Conservation (phyloP, 2,113 vertebrate genomes). For the Brachyistius frenatus region DNA sequence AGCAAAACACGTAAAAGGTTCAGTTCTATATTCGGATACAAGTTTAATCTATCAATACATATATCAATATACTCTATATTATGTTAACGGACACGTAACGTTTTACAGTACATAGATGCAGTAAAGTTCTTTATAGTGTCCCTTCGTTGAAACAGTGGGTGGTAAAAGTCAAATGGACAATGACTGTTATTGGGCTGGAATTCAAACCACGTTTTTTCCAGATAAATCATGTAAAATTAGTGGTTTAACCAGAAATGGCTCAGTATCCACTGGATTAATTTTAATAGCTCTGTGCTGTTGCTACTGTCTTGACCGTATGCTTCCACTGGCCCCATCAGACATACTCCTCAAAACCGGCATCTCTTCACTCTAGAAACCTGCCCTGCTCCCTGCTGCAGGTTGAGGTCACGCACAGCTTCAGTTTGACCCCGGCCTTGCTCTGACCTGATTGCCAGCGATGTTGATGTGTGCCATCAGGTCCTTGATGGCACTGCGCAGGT, state of each 20-base stretch:
- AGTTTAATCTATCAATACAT: neutral
- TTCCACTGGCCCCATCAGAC: conserved; percentile 23
- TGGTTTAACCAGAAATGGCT: conserved; percentile 63
- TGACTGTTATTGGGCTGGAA: conserved; percentile 55
- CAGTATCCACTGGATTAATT: conserved; percentile 40
- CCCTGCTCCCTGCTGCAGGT: neutral
- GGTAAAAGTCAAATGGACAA: conserved; percentile 54
- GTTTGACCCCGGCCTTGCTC: neutral
- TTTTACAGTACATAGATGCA: conserved; percentile 5
- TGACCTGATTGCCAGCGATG: conserved; percentile 89
- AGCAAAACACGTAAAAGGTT: neutral
- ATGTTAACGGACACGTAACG: neutral
- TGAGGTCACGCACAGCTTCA: neutral
- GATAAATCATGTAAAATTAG: conserved; percentile 64
- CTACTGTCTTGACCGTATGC: conserved; percentile 30
- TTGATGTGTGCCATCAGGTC: conserved; percentile 89
- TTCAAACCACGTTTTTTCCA: conserved; percentile 54
- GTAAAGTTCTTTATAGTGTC: conserved; percentile 7
- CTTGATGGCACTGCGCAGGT: conserved; percentile 87
- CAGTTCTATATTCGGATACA: neutral
- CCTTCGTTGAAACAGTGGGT: conserved; percentile 34
- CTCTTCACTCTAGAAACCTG: neutral
- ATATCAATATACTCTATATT: neutral
- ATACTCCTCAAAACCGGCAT: conserved; percentile 9
- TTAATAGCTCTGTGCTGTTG: conserved; percentile 43